Percentiles rank a stretch among this genome's conserved stretches.
Conservation (phyloP, 1,140 invertebrate genomes). For the Alviniconcha marisindica region DNA sequence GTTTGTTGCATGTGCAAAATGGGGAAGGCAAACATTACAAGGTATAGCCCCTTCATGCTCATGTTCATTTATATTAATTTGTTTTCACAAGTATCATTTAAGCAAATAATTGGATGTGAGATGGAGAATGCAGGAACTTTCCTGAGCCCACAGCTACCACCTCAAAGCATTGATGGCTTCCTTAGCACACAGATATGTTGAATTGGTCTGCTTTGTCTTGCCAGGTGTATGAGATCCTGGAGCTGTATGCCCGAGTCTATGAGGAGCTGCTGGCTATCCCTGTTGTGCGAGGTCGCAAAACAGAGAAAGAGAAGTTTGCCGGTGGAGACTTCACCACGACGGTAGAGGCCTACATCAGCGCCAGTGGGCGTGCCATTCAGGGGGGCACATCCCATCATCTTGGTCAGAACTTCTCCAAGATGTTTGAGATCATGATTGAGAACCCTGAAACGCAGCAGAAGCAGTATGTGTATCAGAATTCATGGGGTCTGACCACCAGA, state of each 20-base stretch:
- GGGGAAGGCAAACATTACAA: too few relatives aligned
- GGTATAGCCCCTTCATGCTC: too few relatives aligned
- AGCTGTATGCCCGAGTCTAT: constrained; percentile 82
- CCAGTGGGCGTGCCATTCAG: constrained; percentile 97
- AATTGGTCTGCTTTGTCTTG: too few relatives aligned
- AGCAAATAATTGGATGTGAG: too few relatives aligned
- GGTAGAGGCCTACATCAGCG: constrained; percentile 95
- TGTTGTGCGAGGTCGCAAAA: constrained; percentile 96
- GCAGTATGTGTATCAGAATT: constrained; percentile 95
- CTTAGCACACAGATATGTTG: too few relatives aligned
- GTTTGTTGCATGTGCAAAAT: too few relatives aligned
- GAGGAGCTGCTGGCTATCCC: constrained; percentile 96
- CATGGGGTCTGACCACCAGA: constrained; percentile 98
- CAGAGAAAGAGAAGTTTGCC: constrained; percentile 99
- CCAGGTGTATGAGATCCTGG: constrained; percentile 70
- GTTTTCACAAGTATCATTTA: too few relatives aligned
- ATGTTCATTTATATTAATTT: too few relatives aligned
- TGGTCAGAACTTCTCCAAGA: constrained; percentile 98
- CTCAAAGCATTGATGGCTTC: too few relatives aligned
- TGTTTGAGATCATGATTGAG: constrained; percentile 98
- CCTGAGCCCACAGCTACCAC: too few relatives aligned
- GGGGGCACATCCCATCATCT: constrained; percentile 98
- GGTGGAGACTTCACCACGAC: constrained; percentile 98
- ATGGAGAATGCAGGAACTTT: too few relatives aligned
- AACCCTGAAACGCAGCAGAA: constrained; percentile 94